These are phyloP conservation scores for Diaperis boleti DNA, from an alignment of 2,888 invertebrate species.

Conservation along the genomic window DNA sequence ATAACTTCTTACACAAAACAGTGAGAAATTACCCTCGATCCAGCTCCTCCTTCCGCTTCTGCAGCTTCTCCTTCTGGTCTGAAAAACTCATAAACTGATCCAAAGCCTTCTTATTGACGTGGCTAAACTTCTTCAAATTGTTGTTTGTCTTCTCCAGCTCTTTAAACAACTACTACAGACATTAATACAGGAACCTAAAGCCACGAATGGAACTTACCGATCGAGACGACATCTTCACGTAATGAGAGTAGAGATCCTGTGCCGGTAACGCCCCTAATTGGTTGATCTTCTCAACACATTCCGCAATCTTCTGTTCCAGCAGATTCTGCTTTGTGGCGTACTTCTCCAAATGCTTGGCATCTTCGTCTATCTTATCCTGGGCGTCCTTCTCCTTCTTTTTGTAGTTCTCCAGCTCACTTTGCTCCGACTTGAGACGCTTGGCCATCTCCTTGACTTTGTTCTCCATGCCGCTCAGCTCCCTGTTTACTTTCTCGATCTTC, in stretches of 20 bases:
- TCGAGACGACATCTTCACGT: slow-evolving; percentile 81
- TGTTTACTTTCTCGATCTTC: slow-evolving; percentile 84
- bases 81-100: slow-evolving; percentile 99
- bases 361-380: slow-evolving; percentile 94
- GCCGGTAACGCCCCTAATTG: slow-evolving; percentile 96
- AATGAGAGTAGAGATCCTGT: slow-evolving; percentile 88
- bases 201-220: slow-evolving; percentile 73
- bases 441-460: slow-evolving; percentile 78
- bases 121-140: slow-evolving; percentile 97
- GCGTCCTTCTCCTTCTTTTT: slow-evolving; percentile 90
- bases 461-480: slow-evolving; percentile 85
- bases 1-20: neutral
- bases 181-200: neutral
- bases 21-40: slow-evolving; percentile 82
- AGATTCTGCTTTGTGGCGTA: slow-evolving; percentile 95
- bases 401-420: slow-evolving; percentile 85
- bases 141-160: slow-evolving; percentile 97
- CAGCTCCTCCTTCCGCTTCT: slow-evolving; percentile 95
- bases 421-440: slow-evolving; percentile 78
- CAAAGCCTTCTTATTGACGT: slow-evolving; percentile 99
- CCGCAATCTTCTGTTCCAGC: slow-evolving; percentile 92
- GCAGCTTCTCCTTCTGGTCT: slow-evolving; percentile 97
- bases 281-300: slow-evolving; percentile 95
- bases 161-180: slow-evolving; percentile 83
- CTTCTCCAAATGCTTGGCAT: slow-evolving; percentile 95